Evolutionary conservation across 2,797 vertebrate genomes (phyloP), one percentile per base, ranked within the genome.

Genomic region (Lophura swinhoii): DNA sequence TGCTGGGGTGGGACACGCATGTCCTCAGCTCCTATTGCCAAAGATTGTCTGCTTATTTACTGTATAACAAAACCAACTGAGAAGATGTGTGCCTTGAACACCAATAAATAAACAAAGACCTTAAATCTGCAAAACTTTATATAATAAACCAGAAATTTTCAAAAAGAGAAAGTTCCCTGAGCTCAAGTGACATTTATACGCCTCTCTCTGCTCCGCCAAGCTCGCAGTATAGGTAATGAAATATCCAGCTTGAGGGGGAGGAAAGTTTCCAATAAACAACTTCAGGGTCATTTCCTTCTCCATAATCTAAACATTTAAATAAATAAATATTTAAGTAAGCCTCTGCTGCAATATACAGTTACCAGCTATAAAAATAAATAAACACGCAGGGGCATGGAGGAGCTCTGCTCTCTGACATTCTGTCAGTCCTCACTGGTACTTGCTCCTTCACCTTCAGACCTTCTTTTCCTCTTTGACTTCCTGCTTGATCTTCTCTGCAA

Each of bases 381-480:
- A 94, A 48, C 35, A 90, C 10, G 17, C 49, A 62, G 55, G 58
- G 83, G 37, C 84, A 56, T 2, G 37, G 23, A 75, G 76, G 49
- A 66, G 77, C 23, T 73, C 44, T 87, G 75, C 89, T 79, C 77
- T 81, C 53, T 93, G 88, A 70, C 82, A 62, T 77, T 70, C 85
- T 94, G 91, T 93, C 82, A 93, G 55, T 94, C 71, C 84, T 79
- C 87, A 56, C 71, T 79, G 56, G 24, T 73, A 84, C 75, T 87
- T 68, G 62, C 29, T 73, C 11, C 76, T 91, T 96, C 91, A 90
- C 80, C 79, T 91, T 90, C n/a, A 49, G 81, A 86, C 78, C 84
- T 93, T 83, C 68, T 71, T 89, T 84, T 81, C 77, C 72, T 95
- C 84, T 84, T 90, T 88, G 64, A 72, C 39, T 96, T 96, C 28